These are phyloP conservation scores for Taeniopygia guttata DNA, from an alignment of 2,797 vertebrate genomes.

Conservation along the genomic window DNA sequence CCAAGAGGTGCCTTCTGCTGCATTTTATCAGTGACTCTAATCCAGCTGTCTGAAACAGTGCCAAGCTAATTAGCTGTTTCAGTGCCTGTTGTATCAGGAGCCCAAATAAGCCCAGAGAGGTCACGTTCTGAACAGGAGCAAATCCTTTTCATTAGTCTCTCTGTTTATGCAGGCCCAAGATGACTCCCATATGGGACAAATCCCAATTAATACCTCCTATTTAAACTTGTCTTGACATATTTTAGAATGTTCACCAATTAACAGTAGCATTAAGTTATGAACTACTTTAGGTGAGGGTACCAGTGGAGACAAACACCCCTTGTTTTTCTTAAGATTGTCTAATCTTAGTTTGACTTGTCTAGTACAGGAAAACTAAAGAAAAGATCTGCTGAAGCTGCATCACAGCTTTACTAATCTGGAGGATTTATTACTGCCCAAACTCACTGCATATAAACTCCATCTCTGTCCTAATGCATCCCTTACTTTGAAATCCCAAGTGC, in stretches of 20 bases:
- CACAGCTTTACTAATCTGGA: not conserved
- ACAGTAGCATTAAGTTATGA: slow-evolving; percentile 28
- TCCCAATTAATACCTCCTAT: slow-evolving; percentile 35
- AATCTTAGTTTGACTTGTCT: not conserved
- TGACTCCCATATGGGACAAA: slow-evolving; percentile 19
- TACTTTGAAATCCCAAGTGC: not conserved
- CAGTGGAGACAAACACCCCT: not conserved
- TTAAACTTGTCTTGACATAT: slow-evolving; percentile 18
- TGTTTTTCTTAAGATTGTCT: not conserved
- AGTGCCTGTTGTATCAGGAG: slow-evolving; percentile 64
- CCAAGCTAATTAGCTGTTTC: slow-evolving; percentile 78
- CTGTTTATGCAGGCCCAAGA: not conserved
- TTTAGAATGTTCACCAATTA: slow-evolving; percentile 37
- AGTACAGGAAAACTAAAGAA: not conserved
- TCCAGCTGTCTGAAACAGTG: slow-evolving; percentile 67
- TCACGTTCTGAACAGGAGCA: not conserved
- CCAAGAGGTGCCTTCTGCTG: slow-evolving; percentile 72
- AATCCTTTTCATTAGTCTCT: slow-evolving; percentile 34
- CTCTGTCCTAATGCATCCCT: not conserved
- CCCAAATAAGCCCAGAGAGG: slow-evolving; percentile 64
- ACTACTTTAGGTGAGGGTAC: not conserved
- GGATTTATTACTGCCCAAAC: not conserved
- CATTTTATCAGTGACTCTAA: slow-evolving; percentile 68
- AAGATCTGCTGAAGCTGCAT: not conserved
- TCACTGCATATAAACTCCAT: not conserved